Evolutionary conservation across 2,113 vertebrate species (phyloP), one percentile per base, ranked within the genome.

Genomic region (Xiphorhynchus elegans): DNA sequence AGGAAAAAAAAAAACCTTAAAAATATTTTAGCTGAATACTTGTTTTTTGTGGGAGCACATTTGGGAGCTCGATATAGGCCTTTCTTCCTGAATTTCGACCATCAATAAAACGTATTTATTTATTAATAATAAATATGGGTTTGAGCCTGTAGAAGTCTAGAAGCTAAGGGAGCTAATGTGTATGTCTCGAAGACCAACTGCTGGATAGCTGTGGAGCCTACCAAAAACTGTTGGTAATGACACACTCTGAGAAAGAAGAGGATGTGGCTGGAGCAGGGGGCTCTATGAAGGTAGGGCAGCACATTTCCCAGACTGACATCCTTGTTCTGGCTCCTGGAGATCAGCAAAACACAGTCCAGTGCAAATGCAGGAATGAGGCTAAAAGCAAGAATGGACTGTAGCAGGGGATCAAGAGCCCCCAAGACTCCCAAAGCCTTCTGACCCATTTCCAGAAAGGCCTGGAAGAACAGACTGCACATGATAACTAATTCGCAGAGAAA

Each of bases 1-100:
- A 6, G 3, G 0, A 4, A n/a, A 24, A 35, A 78, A 59, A 24
- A 25, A 42, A 10, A 18, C 2, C 2, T 40, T 18, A 52, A 29
- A 89, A 70, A 42, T 58, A 66, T 64, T 78, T 82, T 33, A 56
- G 6, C 24, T 66, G 46, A 88, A 60, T 13, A 15, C 11, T 44
- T 56, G 7, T 52, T 79, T 88, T 37, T 28, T 25, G 9, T 24
- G 62, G 37, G 52, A 89, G 82, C 13, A 12, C 29, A 66, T 67
- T 21, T 50, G 25, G 14, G 26, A 42, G 24, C 23, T 44, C 37
- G 44, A 29, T 56, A 40, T 29, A 69, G 47, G 28, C 8, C n/a
- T 49, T 25, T 18, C 25, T 89, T 85, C 56, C 39, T 53, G 26
- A 75, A 75, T 76, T 55, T 75, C 25, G 8, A 56, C 17, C 5